phyloP scores from a whole-genome alignment of 2,888 invertebrate species.

The Aphodius sticticus region DNA sequence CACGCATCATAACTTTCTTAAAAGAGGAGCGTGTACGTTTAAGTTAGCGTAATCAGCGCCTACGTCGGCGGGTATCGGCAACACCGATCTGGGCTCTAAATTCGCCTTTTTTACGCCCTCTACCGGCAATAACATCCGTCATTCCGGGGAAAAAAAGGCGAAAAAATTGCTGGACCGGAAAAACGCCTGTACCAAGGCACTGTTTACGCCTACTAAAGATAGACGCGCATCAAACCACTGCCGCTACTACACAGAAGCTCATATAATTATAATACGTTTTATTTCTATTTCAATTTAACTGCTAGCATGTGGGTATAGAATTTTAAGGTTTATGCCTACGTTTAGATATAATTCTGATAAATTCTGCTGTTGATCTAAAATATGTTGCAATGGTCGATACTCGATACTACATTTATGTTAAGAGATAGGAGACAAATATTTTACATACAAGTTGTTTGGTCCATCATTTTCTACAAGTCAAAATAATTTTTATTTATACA shows the following conservation, averaged over 20 bases:
- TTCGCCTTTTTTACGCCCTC: constrained; percentile 22
- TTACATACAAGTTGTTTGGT: too few relatives aligned
- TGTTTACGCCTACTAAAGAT: not conserved
- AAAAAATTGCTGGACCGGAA: not conserved
- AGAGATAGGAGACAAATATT: too few relatives aligned
- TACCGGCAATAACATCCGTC: constrained; percentile 15
- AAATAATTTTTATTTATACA: too few relatives aligned
- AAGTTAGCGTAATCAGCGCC: constrained; percentile 14
- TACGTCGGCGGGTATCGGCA: not conserved
- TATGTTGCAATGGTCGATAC: too few relatives aligned
- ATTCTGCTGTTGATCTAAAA: not conserved
- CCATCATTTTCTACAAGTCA: too few relatives aligned
- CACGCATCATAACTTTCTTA: constrained; percentile 22
- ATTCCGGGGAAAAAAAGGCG: not conserved
- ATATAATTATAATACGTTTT: not conserved
- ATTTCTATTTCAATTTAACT: not conserved
- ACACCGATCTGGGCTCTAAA: constrained; percentile 14
- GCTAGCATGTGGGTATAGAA: not conserved
- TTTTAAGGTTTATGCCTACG: not conserved
- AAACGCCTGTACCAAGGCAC: not conserved
- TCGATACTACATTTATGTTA: too few relatives aligned
- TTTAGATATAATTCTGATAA: not conserved
- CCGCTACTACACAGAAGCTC: not conserved
- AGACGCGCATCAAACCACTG: not conserved
- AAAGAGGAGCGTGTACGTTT: constrained; percentile 24